These are phyloP conservation scores for Pachypeltis micranthus DNA, from an alignment of 1,140 invertebrate genomes.

Conservation along the genomic window DNA sequence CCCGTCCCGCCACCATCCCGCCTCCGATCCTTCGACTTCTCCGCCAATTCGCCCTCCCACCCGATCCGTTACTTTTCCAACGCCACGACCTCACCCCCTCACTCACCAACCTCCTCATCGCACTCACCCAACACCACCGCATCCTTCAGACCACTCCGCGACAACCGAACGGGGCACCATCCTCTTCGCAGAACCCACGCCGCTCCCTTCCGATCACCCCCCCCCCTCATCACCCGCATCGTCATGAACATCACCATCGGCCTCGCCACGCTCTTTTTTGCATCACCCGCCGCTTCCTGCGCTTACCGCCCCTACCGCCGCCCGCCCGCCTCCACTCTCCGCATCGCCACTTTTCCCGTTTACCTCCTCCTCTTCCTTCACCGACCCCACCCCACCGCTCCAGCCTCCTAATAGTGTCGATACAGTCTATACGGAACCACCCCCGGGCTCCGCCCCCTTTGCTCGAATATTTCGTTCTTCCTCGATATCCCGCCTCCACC, in stretches of 20 bases:
- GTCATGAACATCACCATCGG: not conserved
- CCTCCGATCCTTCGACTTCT: not conserved
- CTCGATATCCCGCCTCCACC: constrained; percentile 7
- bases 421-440: constrained; percentile 13
- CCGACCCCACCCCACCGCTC: not conserved
- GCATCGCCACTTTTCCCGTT: constrained; percentile 4
- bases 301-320: constrained; percentile 5
- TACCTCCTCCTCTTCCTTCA: constrained; percentile 7
- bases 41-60: no score
- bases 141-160: no score
- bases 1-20: no score
- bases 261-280: not conserved
- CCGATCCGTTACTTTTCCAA: no score
- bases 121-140: no score
- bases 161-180: not conserved
- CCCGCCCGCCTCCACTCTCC: constrained; percentile 6
- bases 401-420: constrained; percentile 11
- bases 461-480: constrained; percentile 11
- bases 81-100: not conserved
- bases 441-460: constrained; percentile 10
- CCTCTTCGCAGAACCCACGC: not conserved
- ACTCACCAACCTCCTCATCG: not conserved
- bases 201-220: not conserved
- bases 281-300: constrained; percentile 5
- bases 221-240: not conserved